Percentiles rank a stretch among this genome's conserved stretches.
phyloP scores from a whole-genome alignment of 2,113 vertebrate species.

The Tetrao urogallus region DNA sequence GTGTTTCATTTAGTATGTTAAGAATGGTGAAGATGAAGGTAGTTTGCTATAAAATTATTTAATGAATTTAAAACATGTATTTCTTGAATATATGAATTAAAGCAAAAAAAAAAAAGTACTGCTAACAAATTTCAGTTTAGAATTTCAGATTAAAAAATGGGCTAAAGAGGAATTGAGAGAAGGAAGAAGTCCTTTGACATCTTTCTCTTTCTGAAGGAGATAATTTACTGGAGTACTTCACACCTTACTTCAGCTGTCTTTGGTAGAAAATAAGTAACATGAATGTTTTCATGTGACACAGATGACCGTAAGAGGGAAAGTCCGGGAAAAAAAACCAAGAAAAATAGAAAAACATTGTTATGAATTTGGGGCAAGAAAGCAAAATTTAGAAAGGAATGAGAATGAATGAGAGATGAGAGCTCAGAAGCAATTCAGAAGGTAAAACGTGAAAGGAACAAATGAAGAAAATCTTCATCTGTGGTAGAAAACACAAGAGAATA shows the following conservation, averaged over 20 bases:
- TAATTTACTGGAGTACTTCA: background rate
- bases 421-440: background rate
- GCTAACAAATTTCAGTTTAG: background rate
- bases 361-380: background rate
- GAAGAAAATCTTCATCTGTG: background rate
- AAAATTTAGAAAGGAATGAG: background rate
- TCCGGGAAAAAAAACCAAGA: background rate
- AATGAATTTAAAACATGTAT: background rate
- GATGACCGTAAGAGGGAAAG: background rate
- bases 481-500: background rate
- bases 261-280: background rate
- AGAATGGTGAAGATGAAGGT: background rate
- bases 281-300: background rate
- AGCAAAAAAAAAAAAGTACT: background rate
- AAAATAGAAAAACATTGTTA: background rate
- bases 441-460: background rate
- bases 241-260: background rate
- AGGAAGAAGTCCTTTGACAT: background rate
- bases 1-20: background rate
- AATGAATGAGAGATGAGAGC: background rate
- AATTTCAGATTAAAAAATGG: background rate
- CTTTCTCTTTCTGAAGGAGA: background rate
- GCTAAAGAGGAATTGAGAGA: background rate
- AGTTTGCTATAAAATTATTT: background rate
- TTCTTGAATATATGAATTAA: background rate